A percentile compares a stretch with the other conserved stretches of the same genome.
Conservation (phyloP, 2,888 invertebrate species). For the Cosmia pyralina region DNA sequence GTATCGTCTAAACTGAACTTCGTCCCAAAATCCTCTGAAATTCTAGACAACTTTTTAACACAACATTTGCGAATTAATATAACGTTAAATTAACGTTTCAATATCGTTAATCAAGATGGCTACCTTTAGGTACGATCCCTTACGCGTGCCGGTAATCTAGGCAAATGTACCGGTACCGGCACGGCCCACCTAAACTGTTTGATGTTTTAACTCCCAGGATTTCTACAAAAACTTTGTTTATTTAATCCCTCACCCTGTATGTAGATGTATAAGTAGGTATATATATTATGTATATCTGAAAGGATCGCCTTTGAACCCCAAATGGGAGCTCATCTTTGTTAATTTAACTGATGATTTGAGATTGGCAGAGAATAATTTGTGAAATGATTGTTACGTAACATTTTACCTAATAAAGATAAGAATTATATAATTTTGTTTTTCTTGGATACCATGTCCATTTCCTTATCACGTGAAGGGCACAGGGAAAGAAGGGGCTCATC, state of each 20-base stretch:
- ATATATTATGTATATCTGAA: slow-evolving; percentile 31
- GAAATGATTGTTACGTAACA: background rate
- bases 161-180: slow-evolving; percentile 78
- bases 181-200: slow-evolving; percentile 78
- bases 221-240: slow-evolving; percentile 82
- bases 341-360: background rate
- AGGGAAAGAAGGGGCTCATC: too few species aligned
- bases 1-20: background rate
- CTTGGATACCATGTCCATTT: too few species aligned
- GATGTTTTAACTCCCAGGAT: slow-evolving; percentile 83
- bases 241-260: slow-evolving; percentile 74
- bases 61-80: too few species aligned
- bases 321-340: slow-evolving; percentile 30
- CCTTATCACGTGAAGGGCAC: too few species aligned
- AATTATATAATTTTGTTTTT: background rate
- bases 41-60: background rate
- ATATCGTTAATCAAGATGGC: slow-evolving; percentile 67
- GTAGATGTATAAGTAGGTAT: slow-evolving; percentile 50
- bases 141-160: slow-evolving; percentile 81
- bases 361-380: background rate
- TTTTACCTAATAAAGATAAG: background rate
- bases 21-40: background rate
- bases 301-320: slow-evolving; percentile 37
- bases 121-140: slow-evolving; percentile 70
- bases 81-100: slow-evolving; percentile 34